These are phyloP conservation scores for Osmoderma eremita DNA, from an alignment of 2,888 invertebrate species.

Conservation along the genomic window DNA sequence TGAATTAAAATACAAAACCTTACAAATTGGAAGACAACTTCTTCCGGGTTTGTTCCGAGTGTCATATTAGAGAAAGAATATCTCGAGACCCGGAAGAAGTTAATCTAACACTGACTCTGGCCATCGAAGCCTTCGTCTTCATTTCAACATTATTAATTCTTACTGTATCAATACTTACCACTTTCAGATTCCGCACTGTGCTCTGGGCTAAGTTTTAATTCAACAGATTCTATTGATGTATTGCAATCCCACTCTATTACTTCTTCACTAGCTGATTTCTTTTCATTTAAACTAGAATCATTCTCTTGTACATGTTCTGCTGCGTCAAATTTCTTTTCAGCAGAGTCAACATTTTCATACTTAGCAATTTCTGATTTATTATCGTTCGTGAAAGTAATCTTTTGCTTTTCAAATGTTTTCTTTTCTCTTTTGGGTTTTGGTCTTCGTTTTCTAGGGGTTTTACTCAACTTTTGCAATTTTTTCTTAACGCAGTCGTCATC, in stretches of 20 bases:
- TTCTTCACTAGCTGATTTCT: slow-evolving; percentile 39
- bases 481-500: slow-evolving; percentile 53
- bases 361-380: slow-evolving; percentile 10
- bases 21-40: too few species aligned
- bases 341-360: slow-evolving; percentile 25
- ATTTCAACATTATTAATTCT: slow-evolving; percentile 1
- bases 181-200: slow-evolving; percentile 61
- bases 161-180: slow-evolving; percentile 52
- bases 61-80: too few species aligned
- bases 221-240: slow-evolving; percentile 53
- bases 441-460: slow-evolving; percentile 47
- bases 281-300: slow-evolving; percentile 40
- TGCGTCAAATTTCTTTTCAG: slow-evolving; percentile 36
- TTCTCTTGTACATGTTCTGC: slow-evolving; percentile 28
- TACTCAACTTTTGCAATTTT: slow-evolving; percentile 44
- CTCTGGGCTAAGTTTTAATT: slow-evolving; percentile 56
- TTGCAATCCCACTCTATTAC: slow-evolving; percentile 55
- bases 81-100: too few species aligned
- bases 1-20: too few species aligned
- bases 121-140: background rate
- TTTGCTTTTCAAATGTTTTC: slow-evolving; percentile 7
- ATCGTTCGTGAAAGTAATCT: background rate
- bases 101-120: too few species aligned
- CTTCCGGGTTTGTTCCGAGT: too few species aligned
- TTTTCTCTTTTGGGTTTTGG: slow-evolving; percentile 44